Conservation (phyloP, 2,888 invertebrate genomes). For the Caenorhabditis sulstoni region DNA sequence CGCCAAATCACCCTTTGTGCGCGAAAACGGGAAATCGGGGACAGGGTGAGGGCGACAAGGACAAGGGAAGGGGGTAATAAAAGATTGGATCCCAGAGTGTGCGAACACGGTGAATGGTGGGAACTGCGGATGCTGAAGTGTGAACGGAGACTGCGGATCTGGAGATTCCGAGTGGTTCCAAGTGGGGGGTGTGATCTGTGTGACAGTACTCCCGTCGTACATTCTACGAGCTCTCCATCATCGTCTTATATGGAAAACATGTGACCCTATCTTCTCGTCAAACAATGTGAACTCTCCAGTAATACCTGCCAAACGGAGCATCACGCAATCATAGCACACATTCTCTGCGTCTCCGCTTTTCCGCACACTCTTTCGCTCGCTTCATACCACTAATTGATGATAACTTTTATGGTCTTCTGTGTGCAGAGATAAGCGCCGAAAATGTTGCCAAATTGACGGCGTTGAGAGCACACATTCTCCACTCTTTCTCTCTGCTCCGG, state of each 20-base stretch:
- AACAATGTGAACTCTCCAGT: conserved; percentile 16
- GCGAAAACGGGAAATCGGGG: conserved; percentile 39
- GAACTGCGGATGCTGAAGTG: not conserved
- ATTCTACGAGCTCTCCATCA: too few relatives aligned
- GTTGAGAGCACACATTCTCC: conserved; percentile 22
- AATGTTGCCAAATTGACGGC: conserved; percentile 52
- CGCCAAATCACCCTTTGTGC: conserved; percentile 54
- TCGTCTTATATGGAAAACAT: too few relatives aligned
- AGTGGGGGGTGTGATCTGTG: too few relatives aligned
- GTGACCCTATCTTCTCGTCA: conserved; percentile 3
- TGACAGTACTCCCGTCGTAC: too few relatives aligned
- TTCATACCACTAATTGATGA: conserved; percentile 41
- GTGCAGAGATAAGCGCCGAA: conserved; percentile 26
- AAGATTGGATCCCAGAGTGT: not conserved
- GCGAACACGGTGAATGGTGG: not conserved
- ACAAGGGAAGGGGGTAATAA: conserved; percentile 8
- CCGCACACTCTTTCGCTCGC: not conserved
- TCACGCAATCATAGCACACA: conserved; percentile 13
- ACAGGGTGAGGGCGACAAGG: conserved; percentile 16
- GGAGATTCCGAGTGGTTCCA: too few relatives aligned
- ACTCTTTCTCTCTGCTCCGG: not conserved
- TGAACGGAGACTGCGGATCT: too few relatives aligned
- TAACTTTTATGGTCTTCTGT: conserved; percentile 58
- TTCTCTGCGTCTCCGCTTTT: conserved; percentile 11
- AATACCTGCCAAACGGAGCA: too few relatives aligned